Conservation (phyloP, 2,888 invertebrate genomes). For the Limnephilus lunatus region DNA sequence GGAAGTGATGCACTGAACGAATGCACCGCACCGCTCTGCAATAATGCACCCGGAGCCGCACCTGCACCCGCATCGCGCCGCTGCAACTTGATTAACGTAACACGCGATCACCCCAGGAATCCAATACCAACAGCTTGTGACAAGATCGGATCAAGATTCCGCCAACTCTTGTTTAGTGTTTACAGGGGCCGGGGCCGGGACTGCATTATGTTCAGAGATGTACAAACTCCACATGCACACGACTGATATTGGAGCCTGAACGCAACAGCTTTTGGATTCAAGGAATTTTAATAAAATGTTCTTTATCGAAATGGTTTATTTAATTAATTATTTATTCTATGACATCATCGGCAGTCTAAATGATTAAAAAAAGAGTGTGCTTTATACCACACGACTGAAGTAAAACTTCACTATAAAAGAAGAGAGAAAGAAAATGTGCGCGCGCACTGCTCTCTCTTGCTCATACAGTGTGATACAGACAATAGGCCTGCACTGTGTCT, state of each 20-base stretch:
- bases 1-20: background rate
- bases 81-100: conserved; percentile 52
- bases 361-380: too few species aligned
- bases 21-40: conserved; percentile 45
- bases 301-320: background rate
- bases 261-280: background rate
- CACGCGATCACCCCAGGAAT: conserved; percentile 45
- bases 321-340: background rate
- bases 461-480: too few species aligned
- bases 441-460: too few species aligned
- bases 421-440: too few species aligned
- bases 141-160: conserved; percentile 38
- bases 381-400: too few species aligned
- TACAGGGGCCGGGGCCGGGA: background rate
- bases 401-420: too few species aligned
- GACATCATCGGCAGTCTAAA: background rate
- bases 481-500: too few species aligned
- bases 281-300: background rate
- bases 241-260: background rate
- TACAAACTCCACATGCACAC: background rate
- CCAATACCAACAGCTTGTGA: conserved; percentile 40
- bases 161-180: conserved; percentile 9
- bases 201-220: conserved; percentile 16
- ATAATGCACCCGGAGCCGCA: conserved; percentile 39
- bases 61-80: conserved; percentile 62